Base-by-base conservation (phyloP, 2,888 invertebrate species). In the Macaria notata region DNA sequence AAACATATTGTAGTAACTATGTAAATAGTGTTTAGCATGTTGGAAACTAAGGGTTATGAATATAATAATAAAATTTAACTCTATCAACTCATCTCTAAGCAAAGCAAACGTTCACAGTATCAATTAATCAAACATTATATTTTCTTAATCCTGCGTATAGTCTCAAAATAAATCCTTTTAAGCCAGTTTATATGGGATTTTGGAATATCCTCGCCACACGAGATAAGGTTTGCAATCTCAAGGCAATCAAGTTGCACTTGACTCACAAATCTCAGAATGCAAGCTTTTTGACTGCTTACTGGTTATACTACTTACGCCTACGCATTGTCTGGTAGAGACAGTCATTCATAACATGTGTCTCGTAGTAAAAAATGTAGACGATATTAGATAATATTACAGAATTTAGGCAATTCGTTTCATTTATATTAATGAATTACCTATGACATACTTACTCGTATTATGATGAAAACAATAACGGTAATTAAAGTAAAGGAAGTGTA, bases 221-320 rank as follows among this genome's bases (percentile, higher is more conserved):
- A 47, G 4, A 49, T 50, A 46, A 8, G n/a, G 41, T 4, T 41
- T n/a, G 41, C 41, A 41, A 41, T n/a, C 45, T 57, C 74, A 76
- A 76, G 73, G 72, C 59, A 54, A 59, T 49, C 63, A 31, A 63
- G 70, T 63, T 75, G 74, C 70, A 70, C 38, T 61, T 73, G 74
- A 72, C 57, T 72, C 72, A 73, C 55, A 58, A 47, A 73, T 71
- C 58, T 73, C 72, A 73, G 55, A 59, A 47, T 65, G 63, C 64
- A 63, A 38, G 42, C 49, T 48, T 5, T 9, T 38, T 33, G 30
- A 9, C 29, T 5, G 51, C 44, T 38, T 49, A 55, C 52, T 46
- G 52, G 54, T 59, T 51, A 7, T 46, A 39, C 49, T 49, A 49
- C 39, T 36, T 9, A 29, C 59, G 48, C 59, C 59, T 29, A 59